Evolutionary conservation across 2,113 vertebrate species (phyloP).

Genomic region (Carlito syrichta): DNA sequence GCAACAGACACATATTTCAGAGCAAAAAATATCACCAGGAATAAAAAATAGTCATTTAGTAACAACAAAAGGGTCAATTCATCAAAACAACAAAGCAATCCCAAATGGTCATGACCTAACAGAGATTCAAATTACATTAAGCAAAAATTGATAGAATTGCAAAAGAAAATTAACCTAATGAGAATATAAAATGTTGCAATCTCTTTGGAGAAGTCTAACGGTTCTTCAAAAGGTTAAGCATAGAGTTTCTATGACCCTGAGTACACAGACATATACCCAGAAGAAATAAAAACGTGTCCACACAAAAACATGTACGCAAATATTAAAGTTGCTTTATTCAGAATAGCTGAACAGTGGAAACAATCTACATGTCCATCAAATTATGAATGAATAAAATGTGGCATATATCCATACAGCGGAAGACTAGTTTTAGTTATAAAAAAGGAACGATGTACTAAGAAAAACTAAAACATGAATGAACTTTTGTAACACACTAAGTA

Average conservation of each 20-base stretch:
- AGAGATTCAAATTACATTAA: background rate
- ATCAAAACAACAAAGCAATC: background rate
- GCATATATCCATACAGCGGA: background rate
- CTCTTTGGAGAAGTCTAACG: background rate
- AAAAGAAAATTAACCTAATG: background rate
- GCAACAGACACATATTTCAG: background rate
- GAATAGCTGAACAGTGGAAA: background rate
- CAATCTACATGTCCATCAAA: background rate
- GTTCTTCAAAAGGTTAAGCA: background rate
- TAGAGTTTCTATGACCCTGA: background rate
- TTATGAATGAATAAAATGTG: background rate
- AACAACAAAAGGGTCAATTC: background rate
- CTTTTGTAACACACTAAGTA: background rate
- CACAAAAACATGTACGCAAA: background rate
- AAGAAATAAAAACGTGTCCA: background rate
- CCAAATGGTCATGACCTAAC: background rate
- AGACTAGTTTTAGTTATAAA: background rate
- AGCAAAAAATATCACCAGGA: background rate
- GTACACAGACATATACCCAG: background rate
- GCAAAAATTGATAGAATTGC: background rate
- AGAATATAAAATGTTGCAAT: background rate
- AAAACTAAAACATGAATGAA: background rate
- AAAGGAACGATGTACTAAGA: background rate
- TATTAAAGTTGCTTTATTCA: background rate
- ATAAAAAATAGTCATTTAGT: background rate